Evolutionary conservation across 2,797 vertebrate genomes (phyloP).

Genomic region (Coendou prehensilis): DNA sequence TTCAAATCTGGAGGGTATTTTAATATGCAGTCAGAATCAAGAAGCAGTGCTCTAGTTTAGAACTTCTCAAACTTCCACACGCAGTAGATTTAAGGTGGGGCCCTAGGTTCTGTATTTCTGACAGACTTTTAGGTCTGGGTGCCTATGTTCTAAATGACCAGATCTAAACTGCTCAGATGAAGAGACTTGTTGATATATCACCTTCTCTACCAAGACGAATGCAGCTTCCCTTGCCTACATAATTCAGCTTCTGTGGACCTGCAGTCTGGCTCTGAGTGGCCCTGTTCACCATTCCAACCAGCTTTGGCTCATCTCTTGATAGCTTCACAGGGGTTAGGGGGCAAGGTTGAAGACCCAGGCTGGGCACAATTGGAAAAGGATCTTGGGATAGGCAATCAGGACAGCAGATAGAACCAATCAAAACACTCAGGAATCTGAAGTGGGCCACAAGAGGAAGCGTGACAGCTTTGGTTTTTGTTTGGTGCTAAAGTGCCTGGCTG

Average conservation of each 20-base stretch:
- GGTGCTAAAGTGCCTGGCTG: not conserved
- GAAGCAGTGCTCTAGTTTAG: not conserved
- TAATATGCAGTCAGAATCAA: not conserved
- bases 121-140: not conserved
- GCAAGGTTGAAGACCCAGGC: not conserved
- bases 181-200: not conserved
- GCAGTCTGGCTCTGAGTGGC: not conserved
- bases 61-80: not conserved
- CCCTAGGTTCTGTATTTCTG: not conserved
- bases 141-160: not conserved
- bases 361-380: not conserved
- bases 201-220: not conserved
- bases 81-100: not conserved
- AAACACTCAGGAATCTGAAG: conserved; percentile 31
- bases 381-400: not conserved
- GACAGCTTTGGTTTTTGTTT: not conserved
- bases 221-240: not conserved
- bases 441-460: not conserved
- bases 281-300: not conserved
- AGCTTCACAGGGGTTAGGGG: conserved; percentile 12
- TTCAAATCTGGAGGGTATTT: not conserved
- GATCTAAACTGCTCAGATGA: not conserved
- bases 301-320: not conserved
- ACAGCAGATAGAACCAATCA: not conserved
- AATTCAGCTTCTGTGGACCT: not conserved